Evolutionary conservation across 2,888 invertebrate species (phyloP), one percentile per base, ranked within the genome.

Genomic region (Tetragonula carbonaria): DNA sequence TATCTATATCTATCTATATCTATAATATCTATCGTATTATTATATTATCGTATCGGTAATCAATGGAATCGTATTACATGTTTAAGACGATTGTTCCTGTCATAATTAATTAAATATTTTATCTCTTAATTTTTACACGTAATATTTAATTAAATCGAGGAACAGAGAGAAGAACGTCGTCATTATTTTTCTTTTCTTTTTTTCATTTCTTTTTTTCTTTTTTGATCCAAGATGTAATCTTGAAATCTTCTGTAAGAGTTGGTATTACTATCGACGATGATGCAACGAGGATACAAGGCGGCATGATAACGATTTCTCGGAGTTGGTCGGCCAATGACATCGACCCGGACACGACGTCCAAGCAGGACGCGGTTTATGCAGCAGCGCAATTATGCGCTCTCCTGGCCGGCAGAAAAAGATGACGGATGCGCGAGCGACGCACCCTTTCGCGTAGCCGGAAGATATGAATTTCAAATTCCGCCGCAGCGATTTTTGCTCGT

Each of bases 391-490:
- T 92, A 92, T 92, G 87, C 91, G 90, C 86, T 89, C 90, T 91
- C 86, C 86, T 82, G 79, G 80, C 78, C 80, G 28, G 78, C 78
- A 91, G 92, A 93, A 93, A 93, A 93, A 93, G 93, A 93, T 93
- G 93, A 93, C 92, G 90, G 90, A 93, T 93, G 93, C 91, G 86
- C 84, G 82, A 80, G 83, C 84, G 84, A 78, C 80, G 81, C 85
- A 84, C 77, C 78, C 87, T 84, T 86, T 89, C 84, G 85, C 87
- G 84, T 87, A 86, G 88, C 81, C 88, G 90, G 90, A 87, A 92
- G 90, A 93, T 92, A 93, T 93, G 92, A 93, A 93, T 93, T 93
- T 92, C 91, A 93, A 92, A 93, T 92, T 84, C 79, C 72, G 80
- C 79, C 87, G 88, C 80, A 85, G 66, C 76, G 86, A 94, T 94